Evolutionary conservation across 2,888 invertebrate genomes (phyloP).

Genomic region (Xestia ashworthii): DNA sequence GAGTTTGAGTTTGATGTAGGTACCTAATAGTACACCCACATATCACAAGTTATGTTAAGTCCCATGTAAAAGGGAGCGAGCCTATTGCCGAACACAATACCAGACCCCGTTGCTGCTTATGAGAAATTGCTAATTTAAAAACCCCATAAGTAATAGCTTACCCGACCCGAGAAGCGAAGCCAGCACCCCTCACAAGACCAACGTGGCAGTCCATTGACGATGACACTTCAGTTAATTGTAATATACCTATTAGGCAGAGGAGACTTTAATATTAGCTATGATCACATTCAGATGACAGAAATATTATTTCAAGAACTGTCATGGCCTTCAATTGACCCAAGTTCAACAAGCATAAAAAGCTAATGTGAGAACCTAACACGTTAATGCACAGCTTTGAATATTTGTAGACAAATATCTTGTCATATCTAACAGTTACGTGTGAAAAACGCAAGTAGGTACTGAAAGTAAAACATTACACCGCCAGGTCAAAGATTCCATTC

Average conservation of each 20-base stretch:
- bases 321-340: neutral
- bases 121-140: no score
- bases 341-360: neutral
- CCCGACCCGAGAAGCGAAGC: no score
- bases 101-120: no score
- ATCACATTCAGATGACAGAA: neutral
- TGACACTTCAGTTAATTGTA: neutral
- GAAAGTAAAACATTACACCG: slow-evolving; percentile 11
- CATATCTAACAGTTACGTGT: slow-evolving; percentile 12
- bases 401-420: neutral
- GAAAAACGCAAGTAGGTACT: slow-evolving; percentile 29
- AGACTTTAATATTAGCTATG: neutral
- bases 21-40: no score
- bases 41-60: no score
- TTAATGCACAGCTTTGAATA: neutral
- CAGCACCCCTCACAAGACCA: no score
- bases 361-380: neutral
- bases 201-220: no score
- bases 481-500: neutral
- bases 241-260: no score
- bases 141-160: no score
- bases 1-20: no score
- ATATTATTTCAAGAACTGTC: neutral
- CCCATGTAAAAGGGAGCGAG: no score
- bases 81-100: no score